phyloP scores from a whole-genome alignment of 1,140 invertebrate species.

The Periplaneta americana region DNA sequence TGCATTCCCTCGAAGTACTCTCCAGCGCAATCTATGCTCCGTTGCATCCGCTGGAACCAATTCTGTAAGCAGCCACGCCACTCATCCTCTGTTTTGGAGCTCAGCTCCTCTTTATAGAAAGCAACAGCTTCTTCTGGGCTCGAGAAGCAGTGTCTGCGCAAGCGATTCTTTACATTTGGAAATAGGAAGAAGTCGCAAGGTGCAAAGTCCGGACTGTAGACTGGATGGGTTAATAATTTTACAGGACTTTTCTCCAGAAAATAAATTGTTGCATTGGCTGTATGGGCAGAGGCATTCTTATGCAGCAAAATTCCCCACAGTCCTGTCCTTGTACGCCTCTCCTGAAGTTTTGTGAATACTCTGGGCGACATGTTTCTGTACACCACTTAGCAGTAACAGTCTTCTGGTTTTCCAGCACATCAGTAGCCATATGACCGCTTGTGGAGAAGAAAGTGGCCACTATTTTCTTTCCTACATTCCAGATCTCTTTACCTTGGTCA shows the following conservation, averaged over 20 bases:
- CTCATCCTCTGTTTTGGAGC: background rate
- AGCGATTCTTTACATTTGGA: background rate
- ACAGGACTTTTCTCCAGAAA: background rate
- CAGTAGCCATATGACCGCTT: constrained; percentile 1
- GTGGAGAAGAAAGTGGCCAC: background rate
- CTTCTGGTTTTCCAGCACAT: constrained; percentile 4
- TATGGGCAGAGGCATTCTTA: constrained; percentile 6
- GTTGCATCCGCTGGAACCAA: background rate
- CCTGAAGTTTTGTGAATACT: background rate
- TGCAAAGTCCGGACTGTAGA: constrained; percentile 6
- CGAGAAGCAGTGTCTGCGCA: background rate
- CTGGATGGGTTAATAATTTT: background rate
- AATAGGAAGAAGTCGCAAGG: constrained; percentile 1
- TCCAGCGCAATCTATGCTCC: background rate
- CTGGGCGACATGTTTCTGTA: constrained; percentile 5
- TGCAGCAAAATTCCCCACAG: constrained; percentile 6
- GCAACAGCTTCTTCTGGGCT: constrained; percentile 1
- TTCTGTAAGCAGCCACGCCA: background rate
- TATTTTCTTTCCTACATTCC: constrained; percentile 9
- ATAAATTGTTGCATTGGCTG: background rate
- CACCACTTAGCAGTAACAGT: constrained; percentile 9
- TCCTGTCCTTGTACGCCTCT: background rate
- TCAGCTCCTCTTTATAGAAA: background rate
- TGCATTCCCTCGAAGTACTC: constrained; percentile 6
- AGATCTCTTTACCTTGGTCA: background rate